Conservation (phyloP, 1,140 invertebrate genomes). For the Arion vulgaris region DNA sequence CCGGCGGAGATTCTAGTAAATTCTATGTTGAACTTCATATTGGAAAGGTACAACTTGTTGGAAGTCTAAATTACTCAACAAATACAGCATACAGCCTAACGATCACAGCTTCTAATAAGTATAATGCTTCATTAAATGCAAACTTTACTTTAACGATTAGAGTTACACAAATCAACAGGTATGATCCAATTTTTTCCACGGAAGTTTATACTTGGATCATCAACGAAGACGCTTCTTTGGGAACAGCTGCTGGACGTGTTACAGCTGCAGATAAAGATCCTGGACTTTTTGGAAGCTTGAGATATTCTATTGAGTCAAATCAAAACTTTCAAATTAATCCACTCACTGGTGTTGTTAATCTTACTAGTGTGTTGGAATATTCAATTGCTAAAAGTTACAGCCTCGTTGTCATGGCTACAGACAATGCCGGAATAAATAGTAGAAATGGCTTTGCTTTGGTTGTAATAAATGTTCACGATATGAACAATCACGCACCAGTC, state of each 20-base stretch:
- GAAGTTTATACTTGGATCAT: constrained; percentile 71
- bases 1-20: neutral
- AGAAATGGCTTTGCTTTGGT: neutral
- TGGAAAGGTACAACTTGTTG: neutral
- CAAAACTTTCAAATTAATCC: neutral
- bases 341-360: neutral
- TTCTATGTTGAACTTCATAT: constrained; percentile 5
- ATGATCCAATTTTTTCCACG: constrained; percentile 57
- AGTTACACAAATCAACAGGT: constrained; percentile 44
- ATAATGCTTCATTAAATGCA: neutral
- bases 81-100: neutral
- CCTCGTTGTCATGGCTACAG: neutral
- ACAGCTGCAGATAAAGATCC: constrained; percentile 89
- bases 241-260: constrained; percentile 84
- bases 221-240: constrained; percentile 80
- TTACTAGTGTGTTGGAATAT: neutral
- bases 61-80: neutral
- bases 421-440: constrained; percentile 1
- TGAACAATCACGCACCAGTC: neutral
- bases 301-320: constrained; percentile 1
- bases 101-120: neutral
- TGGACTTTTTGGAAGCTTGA: constrained; percentile 14
- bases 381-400: constrained; percentile 17
- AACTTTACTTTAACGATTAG: neutral
- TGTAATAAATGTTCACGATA: neutral